Conservation (phyloP, 1,140 invertebrate species). For the Geopemphigus sp. region DNA sequence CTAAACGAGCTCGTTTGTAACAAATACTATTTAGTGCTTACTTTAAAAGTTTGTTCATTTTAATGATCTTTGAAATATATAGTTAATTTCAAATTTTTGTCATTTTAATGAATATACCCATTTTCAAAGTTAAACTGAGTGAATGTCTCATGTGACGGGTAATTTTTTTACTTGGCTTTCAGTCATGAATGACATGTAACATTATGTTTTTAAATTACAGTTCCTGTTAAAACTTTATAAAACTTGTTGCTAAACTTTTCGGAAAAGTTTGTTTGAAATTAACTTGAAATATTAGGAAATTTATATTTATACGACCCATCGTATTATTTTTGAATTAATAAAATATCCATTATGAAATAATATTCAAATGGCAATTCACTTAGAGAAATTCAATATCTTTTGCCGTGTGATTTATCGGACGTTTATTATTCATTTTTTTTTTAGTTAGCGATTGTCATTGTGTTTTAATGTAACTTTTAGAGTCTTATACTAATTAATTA, state of each 20-base stretch:
- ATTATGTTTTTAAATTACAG: conserved; percentile 28
- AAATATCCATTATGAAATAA: not conserved
- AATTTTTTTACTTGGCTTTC: conserved; percentile 17
- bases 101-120: conserved; percentile 18
- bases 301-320: not conserved
- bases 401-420: too few relatives aligned
- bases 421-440: too few relatives aligned
- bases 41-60: conserved; percentile 13
- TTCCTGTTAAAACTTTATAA: conserved; percentile 21
- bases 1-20: not conserved
- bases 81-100: conserved; percentile 11
- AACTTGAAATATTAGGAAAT: not conserved
- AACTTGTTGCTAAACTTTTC: conserved; percentile 21
- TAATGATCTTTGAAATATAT: conserved; percentile 7
- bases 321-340: conserved; percentile 12
- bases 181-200: conserved; percentile 7
- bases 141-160: conserved; percentile 21
- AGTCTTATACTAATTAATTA: too few relatives aligned
- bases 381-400: not conserved
- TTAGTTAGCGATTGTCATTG: too few relatives aligned
- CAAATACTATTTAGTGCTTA: not conserved
- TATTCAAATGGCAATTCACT: not conserved
- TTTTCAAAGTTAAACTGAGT: conserved; percentile 6
- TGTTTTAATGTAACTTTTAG: too few relatives aligned
- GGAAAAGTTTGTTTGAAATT: conserved; percentile 20